Conservation (phyloP, 1,140 invertebrate species). For the honey bee (Apis mellifera) region DNA sequence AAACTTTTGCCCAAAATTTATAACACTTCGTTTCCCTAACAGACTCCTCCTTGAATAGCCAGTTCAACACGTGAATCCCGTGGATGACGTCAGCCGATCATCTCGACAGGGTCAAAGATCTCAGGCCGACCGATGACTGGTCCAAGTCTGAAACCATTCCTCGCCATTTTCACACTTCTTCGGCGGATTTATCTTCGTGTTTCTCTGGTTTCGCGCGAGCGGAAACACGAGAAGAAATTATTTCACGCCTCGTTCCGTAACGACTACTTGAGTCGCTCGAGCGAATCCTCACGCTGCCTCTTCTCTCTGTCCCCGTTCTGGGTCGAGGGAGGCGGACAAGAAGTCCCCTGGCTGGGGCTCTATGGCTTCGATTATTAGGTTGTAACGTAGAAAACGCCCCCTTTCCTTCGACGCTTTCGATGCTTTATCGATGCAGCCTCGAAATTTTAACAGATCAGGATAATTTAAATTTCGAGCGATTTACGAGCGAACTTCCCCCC, state of each 20-base stretch:
- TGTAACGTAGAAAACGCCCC: background rate
- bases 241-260: constrained; percentile 56
- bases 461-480: background rate
- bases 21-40: background rate
- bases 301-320: constrained; percentile 6
- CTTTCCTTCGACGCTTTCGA: background rate
- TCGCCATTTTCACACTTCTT: constrained; percentile 12
- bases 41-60: background rate
- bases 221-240: constrained; percentile 27
- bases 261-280: constrained; percentile 9
- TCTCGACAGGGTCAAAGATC: constrained; percentile 46
- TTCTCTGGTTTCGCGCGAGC: constrained; percentile 11
- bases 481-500: background rate
- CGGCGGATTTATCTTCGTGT: constrained; percentile 37
- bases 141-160: background rate
- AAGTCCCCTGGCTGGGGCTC: background rate
- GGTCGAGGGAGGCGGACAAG: background rate
- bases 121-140: background rate
- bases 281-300: constrained; percentile 22
- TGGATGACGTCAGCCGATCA: constrained; percentile 36
- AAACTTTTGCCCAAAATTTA: background rate
- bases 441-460: background rate
- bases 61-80: background rate
- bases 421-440: too few relatives aligned
- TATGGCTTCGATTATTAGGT: constrained; percentile 8